Percentiles rank a stretch among this genome's conserved stretches.
phyloP scores from a whole-genome alignment of 2,888 invertebrate genomes.

The Drosophila mimica region DNA sequence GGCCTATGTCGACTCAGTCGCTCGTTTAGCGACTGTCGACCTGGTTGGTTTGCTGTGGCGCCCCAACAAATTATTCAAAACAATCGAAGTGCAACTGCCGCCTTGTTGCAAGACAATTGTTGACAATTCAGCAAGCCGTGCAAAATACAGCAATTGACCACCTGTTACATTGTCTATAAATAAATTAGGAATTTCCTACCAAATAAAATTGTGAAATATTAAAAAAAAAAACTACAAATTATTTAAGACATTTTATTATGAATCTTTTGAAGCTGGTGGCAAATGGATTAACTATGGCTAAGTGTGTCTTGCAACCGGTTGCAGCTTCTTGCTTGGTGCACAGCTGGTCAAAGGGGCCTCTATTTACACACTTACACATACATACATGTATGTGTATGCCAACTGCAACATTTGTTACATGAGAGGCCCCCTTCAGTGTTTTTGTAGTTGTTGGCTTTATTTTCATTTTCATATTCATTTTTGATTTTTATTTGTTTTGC shows the following conservation, averaged over 20 bases:
- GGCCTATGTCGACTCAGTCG: slow-evolving; percentile 51
- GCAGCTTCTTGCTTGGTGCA: slow-evolving; percentile 33
- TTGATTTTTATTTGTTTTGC: slow-evolving; percentile 52
- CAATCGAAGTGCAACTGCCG: slow-evolving; percentile 35
- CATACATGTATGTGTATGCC: slow-evolving; percentile 15
- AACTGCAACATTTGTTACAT: slow-evolving; percentile 53
- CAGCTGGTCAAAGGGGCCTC: neutral
- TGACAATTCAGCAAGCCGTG: slow-evolving; percentile 61
- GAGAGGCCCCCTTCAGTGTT: slow-evolving; percentile 32
- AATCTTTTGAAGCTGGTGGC: neutral
- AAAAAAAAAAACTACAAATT: neutral
- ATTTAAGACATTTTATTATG: neutral
- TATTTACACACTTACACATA: slow-evolving; percentile 22
- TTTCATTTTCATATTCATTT: slow-evolving; percentile 14
- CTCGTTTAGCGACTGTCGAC: slow-evolving; percentile 51
- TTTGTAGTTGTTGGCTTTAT: slow-evolving; percentile 11
- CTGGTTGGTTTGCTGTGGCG: slow-evolving; percentile 19
- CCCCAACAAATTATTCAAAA: slow-evolving; percentile 47
- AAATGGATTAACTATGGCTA: slow-evolving; percentile 1
- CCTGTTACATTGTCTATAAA: neutral
- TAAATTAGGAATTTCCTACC: slow-evolving; percentile 10
- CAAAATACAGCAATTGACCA: slow-evolving; percentile 36
- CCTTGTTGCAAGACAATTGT: slow-evolving; percentile 52
- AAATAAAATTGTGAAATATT: slow-evolving; percentile 1
- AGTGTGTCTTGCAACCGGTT: slow-evolving; percentile 1